Percentiles rank a stretch among this genome's conserved stretches.
phyloP scores from a whole-genome alignment of 2,797 vertebrate species.

The Notolepis coatsorum region DNA sequence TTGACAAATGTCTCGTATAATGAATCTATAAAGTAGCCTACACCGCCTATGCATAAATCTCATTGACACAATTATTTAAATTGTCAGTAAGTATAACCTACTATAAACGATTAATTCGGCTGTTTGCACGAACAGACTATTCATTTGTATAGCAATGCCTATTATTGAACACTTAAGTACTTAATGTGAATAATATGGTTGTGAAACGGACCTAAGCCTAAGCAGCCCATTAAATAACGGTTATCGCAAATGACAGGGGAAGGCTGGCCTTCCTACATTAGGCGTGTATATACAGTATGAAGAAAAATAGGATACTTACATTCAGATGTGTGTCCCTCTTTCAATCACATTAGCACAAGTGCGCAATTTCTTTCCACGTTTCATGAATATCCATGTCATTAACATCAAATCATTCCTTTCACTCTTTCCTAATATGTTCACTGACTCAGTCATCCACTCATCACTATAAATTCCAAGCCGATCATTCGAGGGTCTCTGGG shows the following conservation, averaged over 20 bases:
- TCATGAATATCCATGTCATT: slow-evolving; percentile 15
- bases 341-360: slow-evolving; percentile 15
- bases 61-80: background rate
- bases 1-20: background rate
- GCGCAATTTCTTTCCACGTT: slow-evolving; percentile 13
- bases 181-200: too few relatives aligned
- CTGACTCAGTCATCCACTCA: slow-evolving; percentile 57
- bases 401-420: slow-evolving; percentile 12
- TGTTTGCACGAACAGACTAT: too few relatives aligned
- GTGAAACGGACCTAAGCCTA: too few relatives aligned
- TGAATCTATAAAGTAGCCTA: background rate
- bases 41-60: background rate
- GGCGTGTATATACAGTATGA: slow-evolving; percentile 19
- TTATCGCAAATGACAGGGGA: slow-evolving; percentile 2
- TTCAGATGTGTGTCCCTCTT: slow-evolving; percentile 28
- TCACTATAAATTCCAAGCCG: slow-evolving; percentile 65
- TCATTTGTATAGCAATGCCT: background rate
- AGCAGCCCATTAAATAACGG: background rate
- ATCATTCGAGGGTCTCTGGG: slow-evolving; percentile 77
- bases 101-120: too few relatives aligned
- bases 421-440: slow-evolving; percentile 23
- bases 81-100: background rate
- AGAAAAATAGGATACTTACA: slow-evolving; percentile 34
- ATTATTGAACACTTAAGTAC: background rate
- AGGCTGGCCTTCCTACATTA: background rate